Conservation (phyloP, 2,113 vertebrate species). For the Centropus unirufus region DNA sequence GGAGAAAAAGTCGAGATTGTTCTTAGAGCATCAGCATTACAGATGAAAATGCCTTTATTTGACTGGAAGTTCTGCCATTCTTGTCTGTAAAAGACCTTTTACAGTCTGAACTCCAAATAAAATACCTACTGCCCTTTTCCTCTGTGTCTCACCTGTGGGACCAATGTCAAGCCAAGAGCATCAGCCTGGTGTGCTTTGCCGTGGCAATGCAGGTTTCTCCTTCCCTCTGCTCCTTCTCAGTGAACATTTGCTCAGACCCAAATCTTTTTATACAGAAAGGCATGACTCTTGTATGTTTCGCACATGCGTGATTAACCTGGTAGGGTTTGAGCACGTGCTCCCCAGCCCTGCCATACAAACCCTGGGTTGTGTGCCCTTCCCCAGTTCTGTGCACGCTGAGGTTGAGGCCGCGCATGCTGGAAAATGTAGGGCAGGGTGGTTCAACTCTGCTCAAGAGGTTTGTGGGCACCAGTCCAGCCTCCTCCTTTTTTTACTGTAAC, state of each 20-base stretch:
- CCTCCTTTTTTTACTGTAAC: neutral
- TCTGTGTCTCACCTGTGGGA: neutral
- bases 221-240: neutral
- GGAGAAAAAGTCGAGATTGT: neutral
- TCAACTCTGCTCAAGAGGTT: neutral
- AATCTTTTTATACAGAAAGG: neutral
- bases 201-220: accelerated
- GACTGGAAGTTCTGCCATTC: neutral
- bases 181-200: neutral
- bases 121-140: neutral
- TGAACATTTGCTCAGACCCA: neutral
- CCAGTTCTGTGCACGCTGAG: neutral
- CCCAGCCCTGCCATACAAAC: neutral
- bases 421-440: neutral
- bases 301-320: neutral
- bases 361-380: neutral
- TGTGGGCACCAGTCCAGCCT: neutral
- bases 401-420: neutral
- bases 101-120: neutral
- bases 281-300: accelerated
- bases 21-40: neutral
- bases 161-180: neutral
- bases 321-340: accelerated
- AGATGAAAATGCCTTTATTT: neutral
- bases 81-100: neutral